Percentiles rank a stretch among this genome's conserved stretches.
Evolutionary conservation across 2,888 invertebrate species (phyloP).

Genomic region (Spilosoma lubricipeda): DNA sequence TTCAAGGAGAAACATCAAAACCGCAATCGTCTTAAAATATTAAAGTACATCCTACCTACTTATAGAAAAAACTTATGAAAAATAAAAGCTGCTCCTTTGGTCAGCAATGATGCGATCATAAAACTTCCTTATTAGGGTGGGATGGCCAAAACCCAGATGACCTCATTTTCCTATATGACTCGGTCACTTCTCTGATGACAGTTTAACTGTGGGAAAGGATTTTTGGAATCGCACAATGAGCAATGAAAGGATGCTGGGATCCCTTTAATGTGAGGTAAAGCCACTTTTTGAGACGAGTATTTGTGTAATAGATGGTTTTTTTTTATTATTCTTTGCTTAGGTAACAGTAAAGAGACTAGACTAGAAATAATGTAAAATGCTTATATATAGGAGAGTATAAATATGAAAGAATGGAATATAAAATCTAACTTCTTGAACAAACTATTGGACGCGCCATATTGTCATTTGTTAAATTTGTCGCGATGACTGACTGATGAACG

Average conservation of each 20-base stretch:
- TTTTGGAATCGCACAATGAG: conserved; percentile 32
- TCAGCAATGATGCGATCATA: conserved; percentile 2
- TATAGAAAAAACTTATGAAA: conserved; percentile 4
- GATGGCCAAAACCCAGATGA: neutral
- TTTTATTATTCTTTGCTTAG: neutral
- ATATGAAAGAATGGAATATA: no score
- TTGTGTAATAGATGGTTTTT: conserved; percentile 11
- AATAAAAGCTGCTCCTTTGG: neutral
- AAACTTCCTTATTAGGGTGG: conserved; percentile 2
- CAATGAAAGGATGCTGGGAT: conserved; percentile 36
- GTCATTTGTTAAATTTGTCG: no score
- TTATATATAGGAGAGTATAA: neutral
- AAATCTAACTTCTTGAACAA: no score
- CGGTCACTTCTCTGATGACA: conserved; percentile 36
- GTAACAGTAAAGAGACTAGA: neutral
- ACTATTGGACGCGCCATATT: no score
- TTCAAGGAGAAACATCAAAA: no score
- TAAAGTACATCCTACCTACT: neutral
- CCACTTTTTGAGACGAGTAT: conserved; percentile 11
- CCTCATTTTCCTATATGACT: conserved; percentile 19
- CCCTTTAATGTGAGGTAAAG: conserved; percentile 27
- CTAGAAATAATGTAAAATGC: neutral
- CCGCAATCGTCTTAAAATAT: neutral
- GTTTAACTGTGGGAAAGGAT: conserved; percentile 39
- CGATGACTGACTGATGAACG: no score